Conservation (phyloP, 2,888 invertebrate species). For the Trypoxylon attenuatum region DNA sequence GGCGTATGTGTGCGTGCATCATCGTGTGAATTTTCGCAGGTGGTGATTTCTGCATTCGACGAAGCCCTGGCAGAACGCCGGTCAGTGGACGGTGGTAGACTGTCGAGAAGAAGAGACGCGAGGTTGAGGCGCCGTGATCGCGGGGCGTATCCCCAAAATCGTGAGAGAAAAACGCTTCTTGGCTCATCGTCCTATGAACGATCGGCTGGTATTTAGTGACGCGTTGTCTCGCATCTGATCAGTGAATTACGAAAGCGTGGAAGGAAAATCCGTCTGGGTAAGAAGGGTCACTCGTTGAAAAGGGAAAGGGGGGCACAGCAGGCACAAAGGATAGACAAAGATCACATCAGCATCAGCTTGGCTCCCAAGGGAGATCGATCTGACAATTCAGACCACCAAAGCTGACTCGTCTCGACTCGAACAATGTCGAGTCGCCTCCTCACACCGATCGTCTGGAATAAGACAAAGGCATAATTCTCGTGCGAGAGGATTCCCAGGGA, state of each 20-base stretch:
- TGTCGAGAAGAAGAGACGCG: slow-evolving; percentile 33
- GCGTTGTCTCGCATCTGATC: slow-evolving; percentile 37
- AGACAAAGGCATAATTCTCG: background rate
- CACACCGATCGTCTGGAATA: slow-evolving; percentile 2
- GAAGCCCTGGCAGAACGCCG: slow-evolving; percentile 33
- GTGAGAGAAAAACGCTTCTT: slow-evolving; percentile 33
- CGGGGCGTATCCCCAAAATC: slow-evolving; percentile 64
- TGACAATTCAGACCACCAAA: slow-evolving; percentile 37
- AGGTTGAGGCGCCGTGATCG: slow-evolving; percentile 45
- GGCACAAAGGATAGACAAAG: slow-evolving; percentile 11
- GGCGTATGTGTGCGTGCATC: slow-evolving; percentile 49
- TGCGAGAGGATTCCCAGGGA: background rate
- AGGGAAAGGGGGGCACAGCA: background rate
- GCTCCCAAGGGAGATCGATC: slow-evolving; percentile 25
- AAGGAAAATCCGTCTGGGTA: slow-evolving; percentile 18
- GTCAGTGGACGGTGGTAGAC: slow-evolving; percentile 28
- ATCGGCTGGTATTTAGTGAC: slow-evolving; percentile 25
- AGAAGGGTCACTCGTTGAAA: background rate
- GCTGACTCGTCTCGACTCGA: slow-evolving; percentile 20
- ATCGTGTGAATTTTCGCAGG: slow-evolving; percentile 61
- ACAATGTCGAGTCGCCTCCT: slow-evolving; percentile 35
- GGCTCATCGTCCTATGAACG: slow-evolving; percentile 20
- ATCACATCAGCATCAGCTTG: slow-evolving; percentile 14
- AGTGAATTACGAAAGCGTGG: slow-evolving; percentile 35
- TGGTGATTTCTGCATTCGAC: slow-evolving; percentile 57